phyloP scores from a whole-genome alignment of 1,140 invertebrate species.

The Pachypeltis micranthus region DNA sequence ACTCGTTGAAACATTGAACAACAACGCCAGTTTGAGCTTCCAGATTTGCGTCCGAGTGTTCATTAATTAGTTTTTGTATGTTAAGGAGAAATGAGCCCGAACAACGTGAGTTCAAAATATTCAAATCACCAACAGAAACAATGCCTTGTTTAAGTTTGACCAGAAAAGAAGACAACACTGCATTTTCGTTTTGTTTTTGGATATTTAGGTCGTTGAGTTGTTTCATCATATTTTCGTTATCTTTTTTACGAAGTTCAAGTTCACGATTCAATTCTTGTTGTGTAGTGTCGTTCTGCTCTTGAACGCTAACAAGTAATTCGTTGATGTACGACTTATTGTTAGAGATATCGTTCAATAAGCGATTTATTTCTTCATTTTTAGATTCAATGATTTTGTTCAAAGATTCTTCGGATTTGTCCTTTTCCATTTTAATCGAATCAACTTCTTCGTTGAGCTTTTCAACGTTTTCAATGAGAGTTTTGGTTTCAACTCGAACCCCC shows the following conservation, averaged over 20 bases:
- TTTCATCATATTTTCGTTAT: background rate
- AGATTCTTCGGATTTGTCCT: conserved; percentile 12
- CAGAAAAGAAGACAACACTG: background rate
- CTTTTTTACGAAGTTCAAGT: background rate
- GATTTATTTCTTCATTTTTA: background rate
- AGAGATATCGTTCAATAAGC: background rate
- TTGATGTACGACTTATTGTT: background rate
- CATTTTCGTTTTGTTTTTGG: too few relatives aligned
- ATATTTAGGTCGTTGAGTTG: background rate
- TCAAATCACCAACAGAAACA: background rate
- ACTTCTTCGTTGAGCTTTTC: conserved; percentile 22
- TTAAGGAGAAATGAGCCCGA: background rate
- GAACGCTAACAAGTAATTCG: background rate
- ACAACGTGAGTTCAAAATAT: background rate
- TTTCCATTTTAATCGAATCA: conserved; percentile 17
- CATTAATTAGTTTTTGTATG: background rate
- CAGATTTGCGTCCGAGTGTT: background rate
- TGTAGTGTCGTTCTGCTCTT: background rate
- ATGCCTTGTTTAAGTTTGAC: background rate
- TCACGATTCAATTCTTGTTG: background rate
- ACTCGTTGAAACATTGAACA: conserved; percentile 2
- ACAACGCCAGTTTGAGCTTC: background rate
- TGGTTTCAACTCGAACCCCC: conserved; percentile 20
- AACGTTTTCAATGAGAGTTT: conserved; percentile 21
- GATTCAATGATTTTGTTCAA: conserved; percentile 8